A percentile compares a stretch with the other conserved stretches of the same genome.
Conservation (phyloP, 2,113 vertebrate genomes). For the Neotragus moschatus region DNA sequence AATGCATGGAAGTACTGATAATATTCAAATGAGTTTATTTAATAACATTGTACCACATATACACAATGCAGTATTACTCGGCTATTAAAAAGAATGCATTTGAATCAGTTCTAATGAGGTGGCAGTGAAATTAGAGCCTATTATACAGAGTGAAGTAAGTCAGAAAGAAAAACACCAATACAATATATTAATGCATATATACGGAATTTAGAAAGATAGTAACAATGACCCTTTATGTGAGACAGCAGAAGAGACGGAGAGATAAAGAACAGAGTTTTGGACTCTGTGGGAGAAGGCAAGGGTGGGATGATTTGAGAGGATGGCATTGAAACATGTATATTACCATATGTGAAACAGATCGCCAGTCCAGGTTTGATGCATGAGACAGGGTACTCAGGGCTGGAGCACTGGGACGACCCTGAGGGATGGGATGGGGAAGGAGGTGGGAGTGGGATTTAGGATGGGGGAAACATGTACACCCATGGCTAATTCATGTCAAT, state of each 20-base stretch:
- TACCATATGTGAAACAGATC: neutral
- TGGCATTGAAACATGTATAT: neutral
- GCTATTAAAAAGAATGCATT: neutral
- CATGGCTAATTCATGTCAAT: neutral
- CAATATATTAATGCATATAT: neutral
- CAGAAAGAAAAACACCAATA: neutral
- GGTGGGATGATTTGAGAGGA: neutral
- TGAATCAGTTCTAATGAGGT: neutral
- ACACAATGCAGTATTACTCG: neutral
- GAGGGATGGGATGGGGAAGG: neutral
- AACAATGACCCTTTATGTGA: neutral
- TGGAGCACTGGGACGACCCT: accelerated
- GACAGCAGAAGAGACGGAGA: neutral
- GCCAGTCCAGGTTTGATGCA: neutral
- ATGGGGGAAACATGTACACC: neutral
- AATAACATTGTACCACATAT: neutral
- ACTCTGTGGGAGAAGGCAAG: neutral
- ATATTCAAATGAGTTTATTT: neutral
- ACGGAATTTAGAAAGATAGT: neutral
- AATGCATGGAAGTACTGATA: neutral
- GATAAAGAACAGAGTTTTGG: neutral
- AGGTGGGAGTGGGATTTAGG: neutral
- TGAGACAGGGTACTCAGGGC: neutral
- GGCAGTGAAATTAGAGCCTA: neutral
- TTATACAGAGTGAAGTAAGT: neutral